Evolutionary conservation across 2,888 invertebrate species (phyloP).

Genomic region (Orgyia antiqua): DNA sequence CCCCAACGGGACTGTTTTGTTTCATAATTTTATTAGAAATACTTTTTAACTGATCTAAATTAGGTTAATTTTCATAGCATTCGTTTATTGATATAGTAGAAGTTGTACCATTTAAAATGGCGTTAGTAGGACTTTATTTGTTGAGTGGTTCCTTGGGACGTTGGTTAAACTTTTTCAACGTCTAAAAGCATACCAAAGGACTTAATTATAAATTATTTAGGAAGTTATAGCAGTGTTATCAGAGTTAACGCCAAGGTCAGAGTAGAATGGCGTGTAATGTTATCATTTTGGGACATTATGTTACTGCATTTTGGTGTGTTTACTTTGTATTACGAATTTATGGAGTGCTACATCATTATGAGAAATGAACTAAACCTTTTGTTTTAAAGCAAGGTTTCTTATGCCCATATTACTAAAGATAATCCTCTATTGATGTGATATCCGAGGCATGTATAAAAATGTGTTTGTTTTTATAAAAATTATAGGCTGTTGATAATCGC

Average conservation of each 20-base stretch:
- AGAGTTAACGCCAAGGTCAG: constrained; percentile 12
- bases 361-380: too few relatives aligned
- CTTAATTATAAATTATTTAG: constrained; percentile 19
- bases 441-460: too few relatives aligned
- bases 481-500: too few relatives aligned
- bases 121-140: constrained; percentile 3
- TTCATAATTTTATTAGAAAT: constrained; percentile 18
- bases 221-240: constrained; percentile 6
- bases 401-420: too few relatives aligned
- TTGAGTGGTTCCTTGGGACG: constrained; percentile 10
- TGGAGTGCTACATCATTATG: too few relatives aligned
- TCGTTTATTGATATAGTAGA: background rate
- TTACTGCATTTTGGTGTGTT: background rate
- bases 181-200: constrained; percentile 15
- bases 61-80: background rate
- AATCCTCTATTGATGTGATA: too few relatives aligned
- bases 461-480: too few relatives aligned
- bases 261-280: constrained; percentile 6
- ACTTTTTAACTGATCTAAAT: background rate
- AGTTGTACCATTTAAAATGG: constrained; percentile 4
- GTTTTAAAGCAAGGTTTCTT: too few relatives aligned
- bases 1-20: constrained; percentile 35
- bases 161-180: constrained; percentile 18
- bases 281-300: constrained; percentile 6
- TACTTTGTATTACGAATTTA: background rate